These are phyloP conservation scores for Muntiacus muntjak DNA, from an alignment of 2,113 vertebrate genomes.

Conservation along the genomic window DNA sequence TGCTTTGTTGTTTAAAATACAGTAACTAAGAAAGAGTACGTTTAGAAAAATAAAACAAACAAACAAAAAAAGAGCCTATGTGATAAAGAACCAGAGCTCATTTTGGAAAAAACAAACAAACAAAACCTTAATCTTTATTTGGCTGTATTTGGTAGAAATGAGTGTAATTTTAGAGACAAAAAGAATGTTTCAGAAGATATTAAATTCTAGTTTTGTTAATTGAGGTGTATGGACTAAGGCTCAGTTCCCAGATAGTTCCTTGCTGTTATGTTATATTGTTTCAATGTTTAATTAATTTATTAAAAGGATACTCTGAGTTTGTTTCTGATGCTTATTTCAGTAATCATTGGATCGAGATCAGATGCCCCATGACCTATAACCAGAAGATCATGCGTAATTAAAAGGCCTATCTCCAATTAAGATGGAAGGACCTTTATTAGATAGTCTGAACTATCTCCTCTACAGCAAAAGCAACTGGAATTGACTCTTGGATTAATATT, in stretches of 20 bases:
- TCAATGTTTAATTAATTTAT: neutral
- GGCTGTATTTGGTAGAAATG: neutral
- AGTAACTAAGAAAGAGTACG: conserved; percentile 30
- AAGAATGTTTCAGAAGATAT: neutral
- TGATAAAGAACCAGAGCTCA: neutral
- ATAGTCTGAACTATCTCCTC: neutral
- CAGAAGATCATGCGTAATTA: neutral
- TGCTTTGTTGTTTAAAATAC: conserved; percentile 62
- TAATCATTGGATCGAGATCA: neutral
- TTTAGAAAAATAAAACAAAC: neutral
- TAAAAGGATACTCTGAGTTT: neutral
- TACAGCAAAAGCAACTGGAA: neutral
- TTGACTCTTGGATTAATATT: neutral
- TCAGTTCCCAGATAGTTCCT: neutral
- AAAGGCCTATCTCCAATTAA: neutral
- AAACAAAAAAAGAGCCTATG: neutral
- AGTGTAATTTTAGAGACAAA: neutral
- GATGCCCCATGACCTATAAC: neutral
- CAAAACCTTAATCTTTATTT: neutral
- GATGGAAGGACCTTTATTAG: neutral
- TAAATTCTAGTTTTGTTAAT: neutral
- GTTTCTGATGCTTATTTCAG: neutral
- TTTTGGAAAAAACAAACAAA: neutral
- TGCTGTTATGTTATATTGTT: neutral
- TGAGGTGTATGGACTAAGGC: neutral